Conservation (phyloP, 2,888 invertebrate species). For the Pasiphila rectangulata region DNA sequence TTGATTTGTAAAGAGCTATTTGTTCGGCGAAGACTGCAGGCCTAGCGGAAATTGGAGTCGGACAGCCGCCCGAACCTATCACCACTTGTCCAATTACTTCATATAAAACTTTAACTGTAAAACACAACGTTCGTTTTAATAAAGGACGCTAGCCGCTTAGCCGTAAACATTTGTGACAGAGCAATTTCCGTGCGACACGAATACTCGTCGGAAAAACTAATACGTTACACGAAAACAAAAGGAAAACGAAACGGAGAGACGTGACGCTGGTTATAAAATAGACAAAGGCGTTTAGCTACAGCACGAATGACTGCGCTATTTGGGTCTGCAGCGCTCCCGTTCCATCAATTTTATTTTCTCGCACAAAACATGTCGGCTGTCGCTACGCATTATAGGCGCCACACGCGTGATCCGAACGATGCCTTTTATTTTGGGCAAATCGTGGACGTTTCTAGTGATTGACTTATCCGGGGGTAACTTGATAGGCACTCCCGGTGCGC, state of each 20-base stretch:
- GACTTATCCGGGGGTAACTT: constrained; percentile 80
- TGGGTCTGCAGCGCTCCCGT: constrained; percentile 69
- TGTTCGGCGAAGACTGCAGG: constrained; percentile 69
- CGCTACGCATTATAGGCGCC: constrained; percentile 77
- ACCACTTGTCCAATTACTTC: constrained; percentile 74
- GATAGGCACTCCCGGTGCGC: constrained; percentile 68
- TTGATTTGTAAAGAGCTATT: constrained; percentile 80
- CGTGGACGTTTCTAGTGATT: constrained; percentile 78
- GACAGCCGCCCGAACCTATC: constrained; percentile 53
- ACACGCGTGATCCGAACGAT: constrained; percentile 72
- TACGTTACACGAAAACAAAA: constrained; percentile 67
- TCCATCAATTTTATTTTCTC: constrained; percentile 81
- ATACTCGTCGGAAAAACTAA: constrained; percentile 67
- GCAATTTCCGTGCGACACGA: constrained; percentile 64
- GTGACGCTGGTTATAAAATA: constrained; percentile 73
- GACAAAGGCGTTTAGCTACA: constrained; percentile 76
- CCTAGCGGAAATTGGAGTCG: constrained; percentile 71
- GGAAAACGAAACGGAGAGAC: constrained; percentile 51
- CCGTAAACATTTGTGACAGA: constrained; percentile 55
- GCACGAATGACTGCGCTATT: constrained; percentile 73
- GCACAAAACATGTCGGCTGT: constrained; percentile 79
- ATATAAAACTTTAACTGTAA: constrained; percentile 50
- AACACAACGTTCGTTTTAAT: constrained; percentile 58
- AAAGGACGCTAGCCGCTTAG: constrained; percentile 45
- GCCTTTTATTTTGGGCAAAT: constrained; percentile 76